Evolutionary conservation across 2,888 invertebrate genomes (phyloP).

Genomic region (Eupithecia vulgata): DNA sequence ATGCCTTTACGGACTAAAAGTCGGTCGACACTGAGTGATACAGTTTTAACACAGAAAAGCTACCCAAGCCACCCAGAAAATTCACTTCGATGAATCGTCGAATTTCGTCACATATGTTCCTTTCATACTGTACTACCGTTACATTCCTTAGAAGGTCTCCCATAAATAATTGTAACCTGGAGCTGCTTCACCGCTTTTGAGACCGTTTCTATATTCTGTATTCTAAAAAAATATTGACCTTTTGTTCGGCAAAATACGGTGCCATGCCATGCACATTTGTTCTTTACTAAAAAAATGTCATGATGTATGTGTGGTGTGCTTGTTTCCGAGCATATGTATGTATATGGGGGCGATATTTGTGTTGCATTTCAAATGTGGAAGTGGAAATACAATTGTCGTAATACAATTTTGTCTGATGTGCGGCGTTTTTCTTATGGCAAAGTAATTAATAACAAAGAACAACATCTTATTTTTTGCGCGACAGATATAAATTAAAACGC

Average conservation of each 20-base stretch:
- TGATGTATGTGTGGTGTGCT: too few relatives aligned
- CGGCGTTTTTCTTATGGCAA: too few relatives aligned
- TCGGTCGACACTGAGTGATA: constrained; percentile 31
- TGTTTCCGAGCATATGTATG: too few relatives aligned
- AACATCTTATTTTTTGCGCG: background rate
- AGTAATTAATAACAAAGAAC: background rate
- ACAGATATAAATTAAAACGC: background rate
- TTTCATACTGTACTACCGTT: background rate
- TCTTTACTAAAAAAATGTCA: too few relatives aligned
- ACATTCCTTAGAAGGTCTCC: background rate
- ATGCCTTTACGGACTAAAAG: constrained; percentile 29
- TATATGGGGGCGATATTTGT: too few relatives aligned
- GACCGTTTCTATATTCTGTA: background rate
- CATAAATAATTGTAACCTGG: background rate
- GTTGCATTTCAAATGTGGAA: too few relatives aligned
- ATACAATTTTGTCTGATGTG: too few relatives aligned
- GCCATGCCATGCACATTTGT: background rate
- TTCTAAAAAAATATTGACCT: background rate
- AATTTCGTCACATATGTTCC: background rate
- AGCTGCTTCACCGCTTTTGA: background rate
- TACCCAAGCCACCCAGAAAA: background rate
- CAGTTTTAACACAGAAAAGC: constrained; percentile 15
- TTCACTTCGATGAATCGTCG: background rate
- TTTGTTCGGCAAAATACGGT: background rate
- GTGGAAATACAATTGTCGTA: too few relatives aligned